A percentile compares a stretch with the other conserved stretches of the same genome.
Conservation (phyloP, 2,113 vertebrate genomes). For the Empidonax traillii region DNA sequence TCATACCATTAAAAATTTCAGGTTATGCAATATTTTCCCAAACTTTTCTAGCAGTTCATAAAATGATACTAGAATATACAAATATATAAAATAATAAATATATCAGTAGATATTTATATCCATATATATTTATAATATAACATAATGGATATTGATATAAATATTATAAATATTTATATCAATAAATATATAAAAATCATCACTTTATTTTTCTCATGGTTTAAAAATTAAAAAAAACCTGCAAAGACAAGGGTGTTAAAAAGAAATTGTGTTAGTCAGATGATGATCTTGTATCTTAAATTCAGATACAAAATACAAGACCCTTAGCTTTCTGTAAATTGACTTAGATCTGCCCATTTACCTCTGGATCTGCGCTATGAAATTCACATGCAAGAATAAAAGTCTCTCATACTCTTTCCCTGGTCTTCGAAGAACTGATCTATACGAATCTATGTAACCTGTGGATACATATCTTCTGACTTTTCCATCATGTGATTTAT, state of each 20-base stretch:
- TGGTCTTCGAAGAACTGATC: background rate
- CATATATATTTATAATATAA: too few relatives aligned
- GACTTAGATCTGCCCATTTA: background rate
- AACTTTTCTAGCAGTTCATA: background rate
- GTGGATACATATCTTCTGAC: background rate
- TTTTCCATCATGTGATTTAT: background rate
- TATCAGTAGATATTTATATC: too few relatives aligned
- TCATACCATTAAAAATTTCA: background rate
- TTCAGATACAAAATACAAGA: background rate
- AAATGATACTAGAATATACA: background rate
- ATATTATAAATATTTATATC: too few relatives aligned
- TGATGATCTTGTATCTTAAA: background rate
- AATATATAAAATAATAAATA: too few relatives aligned
- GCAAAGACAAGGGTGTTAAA: rapidly evolving
- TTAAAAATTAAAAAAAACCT: background rate
- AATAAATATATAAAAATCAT: background rate
- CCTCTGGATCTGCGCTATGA: background rate
- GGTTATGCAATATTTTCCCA: background rate
- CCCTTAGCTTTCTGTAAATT: background rate
- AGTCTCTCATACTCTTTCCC: background rate
- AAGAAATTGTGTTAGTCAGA: background rate
- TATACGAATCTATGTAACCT: background rate
- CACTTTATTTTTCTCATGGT: background rate
- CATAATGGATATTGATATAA: too few relatives aligned
- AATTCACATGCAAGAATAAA: background rate